Evolutionary conservation across 2,113 vertebrate genomes (phyloP).

Genomic region (Lepus timidus): DNA sequence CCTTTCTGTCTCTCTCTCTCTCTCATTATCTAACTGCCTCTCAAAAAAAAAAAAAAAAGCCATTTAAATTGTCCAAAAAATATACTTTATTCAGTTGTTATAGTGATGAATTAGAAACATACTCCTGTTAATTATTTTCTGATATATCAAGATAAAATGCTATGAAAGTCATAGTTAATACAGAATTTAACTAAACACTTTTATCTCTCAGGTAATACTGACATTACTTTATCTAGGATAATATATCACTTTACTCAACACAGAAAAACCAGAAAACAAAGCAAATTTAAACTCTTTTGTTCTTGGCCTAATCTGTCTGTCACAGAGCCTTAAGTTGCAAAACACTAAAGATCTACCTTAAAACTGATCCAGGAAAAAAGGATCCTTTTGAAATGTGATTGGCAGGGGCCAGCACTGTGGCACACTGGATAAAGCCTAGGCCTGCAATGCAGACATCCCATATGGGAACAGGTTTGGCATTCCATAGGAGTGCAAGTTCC

Average conservation of each 20-base stretch:
- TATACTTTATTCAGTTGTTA: constrained; percentile 14
- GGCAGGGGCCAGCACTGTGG: neutral
- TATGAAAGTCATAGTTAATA: constrained; percentile 43
- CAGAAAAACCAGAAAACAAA: constrained; percentile 6
- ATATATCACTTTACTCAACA: constrained; percentile 9
- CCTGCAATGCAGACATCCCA: too few species aligned
- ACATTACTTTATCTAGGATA: constrained; percentile 22
- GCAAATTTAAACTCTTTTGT: neutral
- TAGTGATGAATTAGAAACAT: constrained; percentile 15
- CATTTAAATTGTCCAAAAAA: constrained; percentile 24
- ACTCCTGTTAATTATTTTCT: neutral
- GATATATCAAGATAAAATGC: neutral
- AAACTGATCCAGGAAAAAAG: constrained; percentile 26
- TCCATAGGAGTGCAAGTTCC: too few species aligned
- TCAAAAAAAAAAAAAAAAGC: neutral
- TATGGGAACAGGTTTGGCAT: too few species aligned
- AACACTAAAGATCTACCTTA: constrained; percentile 35
- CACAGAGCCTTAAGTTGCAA: constrained; percentile 20
- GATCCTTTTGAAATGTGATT: constrained; percentile 19
- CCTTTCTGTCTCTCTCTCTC: too few species aligned
- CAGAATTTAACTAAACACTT: constrained; percentile 37
- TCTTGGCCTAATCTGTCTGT: constrained; percentile 12
- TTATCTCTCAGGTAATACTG: neutral
- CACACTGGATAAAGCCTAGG: too few species aligned
- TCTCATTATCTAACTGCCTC: too few species aligned